Evolutionary conservation across 2,113 vertebrate genomes (phyloP).

Genomic region (Glaucomys volans): DNA sequence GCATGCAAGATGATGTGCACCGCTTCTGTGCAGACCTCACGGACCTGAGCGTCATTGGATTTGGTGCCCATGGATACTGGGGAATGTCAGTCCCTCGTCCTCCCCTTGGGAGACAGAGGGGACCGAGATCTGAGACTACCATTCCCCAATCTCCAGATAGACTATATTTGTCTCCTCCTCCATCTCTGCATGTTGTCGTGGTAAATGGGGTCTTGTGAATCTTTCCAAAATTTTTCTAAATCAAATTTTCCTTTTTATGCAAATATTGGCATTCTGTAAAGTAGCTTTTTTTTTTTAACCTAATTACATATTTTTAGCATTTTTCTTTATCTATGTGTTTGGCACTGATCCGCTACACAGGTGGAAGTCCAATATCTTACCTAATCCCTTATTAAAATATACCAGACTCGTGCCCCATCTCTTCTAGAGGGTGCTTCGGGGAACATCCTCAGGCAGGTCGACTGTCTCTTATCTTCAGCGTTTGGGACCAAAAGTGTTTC

Average conservation of each 20-base stretch:
- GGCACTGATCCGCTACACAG: background rate
- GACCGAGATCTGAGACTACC: background rate
- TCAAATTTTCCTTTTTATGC: background rate
- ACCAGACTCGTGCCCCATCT: background rate
- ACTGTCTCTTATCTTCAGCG: background rate
- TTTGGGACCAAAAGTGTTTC: background rate
- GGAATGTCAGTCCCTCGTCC: too few relatives aligned
- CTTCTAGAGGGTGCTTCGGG: background rate
- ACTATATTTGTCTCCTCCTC: rapidly evolving
- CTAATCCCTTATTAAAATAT: background rate
- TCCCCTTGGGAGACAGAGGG: background rate
- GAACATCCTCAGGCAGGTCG: background rate
- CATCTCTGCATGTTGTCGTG: background rate
- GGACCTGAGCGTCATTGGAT: background rate
- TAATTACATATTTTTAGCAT: background rate
- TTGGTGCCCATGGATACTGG: background rate
- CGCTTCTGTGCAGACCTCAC: background rate
- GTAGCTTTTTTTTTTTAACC: background rate
- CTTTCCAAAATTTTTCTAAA: background rate
- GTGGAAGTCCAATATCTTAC: background rate
- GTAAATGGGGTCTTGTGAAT: background rate
- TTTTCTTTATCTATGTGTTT: background rate
- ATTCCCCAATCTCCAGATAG: background rate
- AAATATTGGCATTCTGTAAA: background rate
- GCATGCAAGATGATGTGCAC: too few relatives aligned